These are phyloP conservation scores for Zaprionus davidi DNA, from an alignment of 1,140 invertebrate genomes.

Conservation along the genomic window DNA sequence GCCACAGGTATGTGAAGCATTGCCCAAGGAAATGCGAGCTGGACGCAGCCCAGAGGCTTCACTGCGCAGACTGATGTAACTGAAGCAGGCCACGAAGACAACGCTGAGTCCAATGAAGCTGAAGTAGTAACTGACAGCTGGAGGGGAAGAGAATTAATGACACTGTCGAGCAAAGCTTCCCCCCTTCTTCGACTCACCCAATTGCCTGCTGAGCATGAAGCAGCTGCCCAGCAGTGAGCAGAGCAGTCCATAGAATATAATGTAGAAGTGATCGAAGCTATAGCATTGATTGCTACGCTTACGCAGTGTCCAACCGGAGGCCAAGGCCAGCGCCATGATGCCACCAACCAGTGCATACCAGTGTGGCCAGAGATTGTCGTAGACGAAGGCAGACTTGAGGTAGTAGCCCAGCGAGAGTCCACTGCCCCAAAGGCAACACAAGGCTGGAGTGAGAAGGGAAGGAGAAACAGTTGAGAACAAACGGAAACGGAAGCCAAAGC, in stretches of 20 bases:
- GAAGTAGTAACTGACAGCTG: slow-evolving; percentile 77
- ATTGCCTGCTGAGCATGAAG: slow-evolving; percentile 73
- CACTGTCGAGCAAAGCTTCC: not conserved
- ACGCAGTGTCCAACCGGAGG: slow-evolving; percentile 62
- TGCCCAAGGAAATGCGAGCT: slow-evolving; percentile 63
- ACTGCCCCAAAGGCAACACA: slow-evolving; percentile 66
- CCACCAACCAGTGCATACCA: slow-evolving; percentile 64
- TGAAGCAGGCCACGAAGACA: slow-evolving; percentile 65
- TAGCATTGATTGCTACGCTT: slow-evolving; percentile 65
- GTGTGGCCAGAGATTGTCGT: slow-evolving; percentile 74
- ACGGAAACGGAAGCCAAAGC: not conserved
- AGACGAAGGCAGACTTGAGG: slow-evolving; percentile 71
- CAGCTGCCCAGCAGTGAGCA: slow-evolving; percentile 73
- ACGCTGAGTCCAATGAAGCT: slow-evolving; percentile 69
- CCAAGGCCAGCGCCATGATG: slow-evolving; percentile 41
- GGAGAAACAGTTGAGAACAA: not conserved
- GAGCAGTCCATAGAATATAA: slow-evolving; percentile 74
- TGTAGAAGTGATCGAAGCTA: slow-evolving; percentile 73
- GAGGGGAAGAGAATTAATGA: not conserved
- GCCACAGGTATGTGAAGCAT: slow-evolving; percentile 61
- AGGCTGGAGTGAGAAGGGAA: slow-evolving; percentile 26
- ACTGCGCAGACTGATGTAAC: slow-evolving; percentile 69
- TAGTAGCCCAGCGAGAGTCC: slow-evolving; percentile 76
- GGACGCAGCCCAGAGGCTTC: slow-evolving; percentile 61
- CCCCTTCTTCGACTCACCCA: slow-evolving; percentile 55